Conservation (phyloP, 2,888 invertebrate genomes). For the Oasisia sp. region DNA sequence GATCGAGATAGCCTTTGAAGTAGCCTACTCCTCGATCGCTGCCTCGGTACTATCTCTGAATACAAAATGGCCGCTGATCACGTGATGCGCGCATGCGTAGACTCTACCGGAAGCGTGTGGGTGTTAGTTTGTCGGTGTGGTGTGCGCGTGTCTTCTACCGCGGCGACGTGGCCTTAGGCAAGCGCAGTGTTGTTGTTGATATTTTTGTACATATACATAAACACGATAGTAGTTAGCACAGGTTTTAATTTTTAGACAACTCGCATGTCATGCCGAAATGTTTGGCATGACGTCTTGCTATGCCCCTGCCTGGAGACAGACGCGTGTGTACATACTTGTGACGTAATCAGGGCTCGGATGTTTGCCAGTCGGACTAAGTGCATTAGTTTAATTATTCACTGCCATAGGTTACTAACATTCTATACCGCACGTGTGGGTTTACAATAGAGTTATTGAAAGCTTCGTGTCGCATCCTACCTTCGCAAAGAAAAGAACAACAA, state of each 20-base stretch:
- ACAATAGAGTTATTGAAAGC: neutral
- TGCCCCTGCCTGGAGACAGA: neutral
- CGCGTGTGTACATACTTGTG: neutral
- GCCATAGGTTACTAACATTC: neutral
- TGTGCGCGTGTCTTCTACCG: neutral
- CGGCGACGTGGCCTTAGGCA: too few species aligned
- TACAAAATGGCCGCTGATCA: neutral
- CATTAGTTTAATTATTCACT: neutral
- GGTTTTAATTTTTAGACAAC: neutral
- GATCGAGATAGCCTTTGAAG: neutral
- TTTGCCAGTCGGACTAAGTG: neutral
- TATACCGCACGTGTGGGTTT: neutral
- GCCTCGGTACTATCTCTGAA: neutral
- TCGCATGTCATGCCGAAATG: neutral
- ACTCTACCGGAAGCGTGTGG: neutral
- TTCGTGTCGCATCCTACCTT: neutral
- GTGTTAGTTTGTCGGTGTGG: neutral
- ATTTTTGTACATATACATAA: constrained; percentile 8
- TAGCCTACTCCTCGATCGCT: neutral
- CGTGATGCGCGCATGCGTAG: constrained; percentile 2
- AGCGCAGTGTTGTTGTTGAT: constrained; percentile 14
- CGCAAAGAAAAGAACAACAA: neutral
- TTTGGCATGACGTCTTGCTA: constrained; percentile 13
- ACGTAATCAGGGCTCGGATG: neutral
- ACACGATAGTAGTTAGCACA: neutral